Conservation (phyloP, 2,888 invertebrate genomes). For the Cerastoderma edule region DNA sequence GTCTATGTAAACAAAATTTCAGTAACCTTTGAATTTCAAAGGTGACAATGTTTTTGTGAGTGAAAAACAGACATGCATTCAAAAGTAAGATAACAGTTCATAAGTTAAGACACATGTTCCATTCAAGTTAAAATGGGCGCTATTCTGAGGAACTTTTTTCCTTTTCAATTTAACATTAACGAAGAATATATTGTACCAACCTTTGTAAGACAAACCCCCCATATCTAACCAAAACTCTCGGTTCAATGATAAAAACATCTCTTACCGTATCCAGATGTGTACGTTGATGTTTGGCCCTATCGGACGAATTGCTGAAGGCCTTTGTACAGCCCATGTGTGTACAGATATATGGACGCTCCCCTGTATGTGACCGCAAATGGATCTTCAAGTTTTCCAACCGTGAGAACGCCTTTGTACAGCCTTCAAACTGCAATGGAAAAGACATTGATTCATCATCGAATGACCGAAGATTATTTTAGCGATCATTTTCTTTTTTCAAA, state of each 20-base stretch:
- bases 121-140: too few relatives aligned
- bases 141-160: too few relatives aligned
- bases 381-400: conserved; percentile 98
- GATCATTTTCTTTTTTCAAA: neutral
- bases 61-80: too few relatives aligned
- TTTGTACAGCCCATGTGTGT: conserved; percentile 98
- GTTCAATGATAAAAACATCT: too few relatives aligned
- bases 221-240: conserved; percentile 85
- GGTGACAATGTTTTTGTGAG: too few relatives aligned
- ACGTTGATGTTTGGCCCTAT: conserved; percentile 98
- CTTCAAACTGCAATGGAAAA: conserved; percentile 84
- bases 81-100: too few relatives aligned
- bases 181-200: too few relatives aligned
- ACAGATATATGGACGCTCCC: conserved; percentile 98
- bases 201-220: too few relatives aligned
- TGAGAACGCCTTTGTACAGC: conserved; percentile 98
- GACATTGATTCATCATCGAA: neutral
- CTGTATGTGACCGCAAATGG: conserved; percentile 89
- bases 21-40: too few relatives aligned
- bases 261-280: conserved; percentile 99
- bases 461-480: neutral
- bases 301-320: conserved; percentile 99
- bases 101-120: too few relatives aligned
- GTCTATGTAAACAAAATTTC: too few relatives aligned
- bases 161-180: too few relatives aligned